Evolutionary conservation across 2,113 vertebrate species (phyloP).

Genomic region (Phrynocephalus versicolor): DNA sequence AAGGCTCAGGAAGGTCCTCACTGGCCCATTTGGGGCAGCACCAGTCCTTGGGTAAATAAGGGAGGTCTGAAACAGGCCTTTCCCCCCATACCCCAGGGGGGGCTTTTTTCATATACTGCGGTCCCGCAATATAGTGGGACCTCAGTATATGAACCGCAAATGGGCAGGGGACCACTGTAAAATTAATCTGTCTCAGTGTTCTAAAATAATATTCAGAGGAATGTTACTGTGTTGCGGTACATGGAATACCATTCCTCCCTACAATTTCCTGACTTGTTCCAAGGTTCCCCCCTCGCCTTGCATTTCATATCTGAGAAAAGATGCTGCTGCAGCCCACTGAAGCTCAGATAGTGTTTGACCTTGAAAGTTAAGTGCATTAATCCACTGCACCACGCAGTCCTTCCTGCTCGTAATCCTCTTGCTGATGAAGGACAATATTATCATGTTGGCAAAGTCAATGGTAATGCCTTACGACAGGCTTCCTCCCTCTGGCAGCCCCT

Average conservation of each 20-base stretch:
- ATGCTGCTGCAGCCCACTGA: not conserved
- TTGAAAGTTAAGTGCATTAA: constrained; percentile 21
- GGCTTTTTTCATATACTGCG: no score
- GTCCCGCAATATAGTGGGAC: no score
- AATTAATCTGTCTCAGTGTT: not conserved
- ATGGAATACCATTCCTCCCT: not conserved
- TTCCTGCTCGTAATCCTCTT: constrained; percentile 21
- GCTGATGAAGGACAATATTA: constrained; percentile 47
- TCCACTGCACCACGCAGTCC: accelerated
- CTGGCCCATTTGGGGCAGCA: no score
- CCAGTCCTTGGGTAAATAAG: no score
- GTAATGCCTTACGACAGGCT: constrained; percentile 53
- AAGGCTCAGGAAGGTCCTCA: no score
- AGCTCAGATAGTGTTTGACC: not conserved
- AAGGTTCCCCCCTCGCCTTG: not conserved
- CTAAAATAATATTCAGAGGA: not conserved
- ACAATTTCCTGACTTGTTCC: not conserved
- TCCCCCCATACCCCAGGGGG: no score
- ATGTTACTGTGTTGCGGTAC: not conserved
- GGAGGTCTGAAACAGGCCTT: no score
- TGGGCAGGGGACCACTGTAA: not conserved
- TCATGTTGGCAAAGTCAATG: constrained; percentile 44
- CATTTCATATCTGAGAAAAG: accelerated
- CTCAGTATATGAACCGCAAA: no score
- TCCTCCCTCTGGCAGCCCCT: constrained; percentile 46